Percentiles rank a stretch among this genome's conserved stretches.
Conservation (phyloP, 1,140 invertebrate genomes). For the Cherax destructor region DNA sequence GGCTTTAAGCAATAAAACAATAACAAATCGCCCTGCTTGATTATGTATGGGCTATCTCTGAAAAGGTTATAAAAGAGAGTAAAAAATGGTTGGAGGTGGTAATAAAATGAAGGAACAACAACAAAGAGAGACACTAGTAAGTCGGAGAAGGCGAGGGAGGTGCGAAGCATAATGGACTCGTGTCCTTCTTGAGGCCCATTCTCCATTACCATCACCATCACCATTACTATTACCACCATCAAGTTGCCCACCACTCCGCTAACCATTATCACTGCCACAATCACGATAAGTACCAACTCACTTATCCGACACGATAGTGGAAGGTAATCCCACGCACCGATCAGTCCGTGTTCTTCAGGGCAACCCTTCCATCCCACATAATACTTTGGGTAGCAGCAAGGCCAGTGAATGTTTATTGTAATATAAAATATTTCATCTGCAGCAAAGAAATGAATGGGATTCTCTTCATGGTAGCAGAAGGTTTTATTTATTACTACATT, state of each 20-base stretch:
- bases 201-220: slow-evolving; percentile 2
- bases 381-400: slow-evolving; percentile 21
- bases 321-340: slow-evolving; percentile 36
- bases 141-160: slow-evolving; percentile 27
- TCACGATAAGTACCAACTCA: slow-evolving; percentile 11
- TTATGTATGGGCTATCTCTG: background rate
- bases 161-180: slow-evolving; percentile 19
- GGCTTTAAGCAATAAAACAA: too few relatives aligned
- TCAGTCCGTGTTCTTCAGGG: slow-evolving; percentile 17
- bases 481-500: too few relatives aligned
- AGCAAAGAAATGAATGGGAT: background rate
- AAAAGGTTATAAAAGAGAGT: too few relatives aligned
- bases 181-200: background rate
- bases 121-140: slow-evolving; percentile 13
- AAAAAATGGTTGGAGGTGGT: slow-evolving; percentile 17
- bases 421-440: slow-evolving; percentile 16
- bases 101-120: slow-evolving; percentile 10
- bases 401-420: slow-evolving; percentile 25
- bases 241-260: background rate
- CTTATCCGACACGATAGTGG: slow-evolving; percentile 23
- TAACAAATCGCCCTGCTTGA: background rate
- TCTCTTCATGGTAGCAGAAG: background rate
- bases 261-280: background rate
- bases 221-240: background rate
- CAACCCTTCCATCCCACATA: background rate